Evolutionary conservation across 2,113 vertebrate genomes (phyloP).

Genomic region (Chlamydotis undulata): DNA sequence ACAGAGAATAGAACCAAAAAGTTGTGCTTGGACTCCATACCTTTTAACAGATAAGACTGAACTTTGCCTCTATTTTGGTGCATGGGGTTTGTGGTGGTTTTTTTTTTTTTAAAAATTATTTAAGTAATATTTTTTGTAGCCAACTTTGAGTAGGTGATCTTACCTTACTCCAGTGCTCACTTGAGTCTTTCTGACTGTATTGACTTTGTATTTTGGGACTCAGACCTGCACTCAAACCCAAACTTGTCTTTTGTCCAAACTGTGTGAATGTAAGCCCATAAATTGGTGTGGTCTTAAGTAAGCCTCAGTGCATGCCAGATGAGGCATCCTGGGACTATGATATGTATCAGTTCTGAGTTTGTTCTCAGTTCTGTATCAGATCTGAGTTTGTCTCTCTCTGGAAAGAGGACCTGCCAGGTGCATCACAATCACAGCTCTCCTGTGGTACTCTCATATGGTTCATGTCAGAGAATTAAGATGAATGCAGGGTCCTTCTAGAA

Average conservation of each 20-base stretch:
- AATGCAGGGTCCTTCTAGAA: not conserved
- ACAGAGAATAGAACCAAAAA: not conserved
- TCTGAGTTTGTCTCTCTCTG: not conserved
- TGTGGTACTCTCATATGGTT: not conserved
- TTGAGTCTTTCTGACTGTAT: not conserved
- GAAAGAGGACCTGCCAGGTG: not conserved
- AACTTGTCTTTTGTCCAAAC: not conserved
- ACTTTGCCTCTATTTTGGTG: not conserved
- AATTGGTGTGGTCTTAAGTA: not conserved
- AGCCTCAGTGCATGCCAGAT: not conserved
- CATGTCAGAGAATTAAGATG: not conserved
- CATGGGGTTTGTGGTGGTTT: no score
- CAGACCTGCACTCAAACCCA: not conserved
- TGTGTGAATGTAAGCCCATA: not conserved
- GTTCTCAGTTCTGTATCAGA: no score
- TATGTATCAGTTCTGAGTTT: no score
- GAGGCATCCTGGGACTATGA: not conserved
- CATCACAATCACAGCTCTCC: not conserved
- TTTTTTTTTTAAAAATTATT: not conserved
- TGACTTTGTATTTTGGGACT: not conserved
- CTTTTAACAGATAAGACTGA: not conserved
- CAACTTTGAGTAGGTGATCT: not conserved
- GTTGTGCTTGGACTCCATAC: not conserved
- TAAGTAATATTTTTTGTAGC: not conserved
- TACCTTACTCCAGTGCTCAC: not conserved